Evolutionary conservation across 2,888 invertebrate genomes (phyloP).

Genomic region (Plagodis pulveraria): DNA sequence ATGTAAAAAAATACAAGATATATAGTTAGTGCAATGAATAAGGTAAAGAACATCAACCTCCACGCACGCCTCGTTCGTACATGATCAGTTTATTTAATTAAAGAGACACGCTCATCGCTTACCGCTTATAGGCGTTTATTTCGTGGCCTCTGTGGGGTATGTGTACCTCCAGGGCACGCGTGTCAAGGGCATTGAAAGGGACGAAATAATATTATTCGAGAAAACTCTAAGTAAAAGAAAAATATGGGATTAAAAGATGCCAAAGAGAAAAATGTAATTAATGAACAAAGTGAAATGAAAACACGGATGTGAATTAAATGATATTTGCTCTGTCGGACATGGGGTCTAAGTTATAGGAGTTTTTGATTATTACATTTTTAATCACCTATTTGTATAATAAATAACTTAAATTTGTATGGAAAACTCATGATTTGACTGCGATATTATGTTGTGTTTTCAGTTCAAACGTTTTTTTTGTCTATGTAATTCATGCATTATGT

Average conservation of each 20-base stretch:
- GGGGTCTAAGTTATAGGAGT: conserved; percentile 38
- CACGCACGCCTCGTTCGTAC: too few species aligned
- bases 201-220: conserved; percentile 18
- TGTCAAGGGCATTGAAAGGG: conserved; percentile 8
- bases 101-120: too few species aligned
- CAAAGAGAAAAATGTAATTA: conserved; percentile 46
- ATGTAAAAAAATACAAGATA: too few species aligned
- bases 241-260: conserved; percentile 15
- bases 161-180: conserved; percentile 1
- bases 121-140: background rate
- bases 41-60: too few species aligned
- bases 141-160: background rate
- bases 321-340: conserved; percentile 56
- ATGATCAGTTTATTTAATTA: too few species aligned
- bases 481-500: too few species aligned
- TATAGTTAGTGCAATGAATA: too few species aligned
- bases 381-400: background rate
- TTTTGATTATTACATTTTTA: background rate
- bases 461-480: too few species aligned
- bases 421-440: too few species aligned
- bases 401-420: background rate
- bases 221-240: conserved; percentile 34
- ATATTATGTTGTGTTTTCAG: too few species aligned
- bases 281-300: conserved; percentile 49
- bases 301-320: conserved; percentile 56